phyloP scores from a whole-genome alignment of 2,797 vertebrate genomes.

The Champsocephalus gunnari region DNA sequence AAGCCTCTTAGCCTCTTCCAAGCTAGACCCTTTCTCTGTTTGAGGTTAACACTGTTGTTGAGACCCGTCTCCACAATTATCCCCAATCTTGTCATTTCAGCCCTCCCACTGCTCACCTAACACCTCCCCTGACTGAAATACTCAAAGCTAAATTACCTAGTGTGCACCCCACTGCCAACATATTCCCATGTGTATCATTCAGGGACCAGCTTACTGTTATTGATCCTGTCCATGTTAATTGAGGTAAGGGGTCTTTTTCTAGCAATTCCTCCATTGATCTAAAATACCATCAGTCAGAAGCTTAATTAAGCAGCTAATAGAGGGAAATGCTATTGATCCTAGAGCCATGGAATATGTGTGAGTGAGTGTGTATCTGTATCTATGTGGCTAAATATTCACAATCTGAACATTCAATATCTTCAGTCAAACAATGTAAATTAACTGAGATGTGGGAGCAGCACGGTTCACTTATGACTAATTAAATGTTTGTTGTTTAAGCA shows the following conservation, averaged over 20 bases:
- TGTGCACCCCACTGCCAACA: slow-evolving; percentile 40
- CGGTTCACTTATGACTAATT: not conserved
- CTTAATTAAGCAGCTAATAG: slow-evolving; percentile 84
- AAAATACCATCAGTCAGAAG: slow-evolving; percentile 75
- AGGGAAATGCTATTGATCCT: slow-evolving; percentile 78
- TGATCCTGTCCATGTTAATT: slow-evolving; percentile 77
- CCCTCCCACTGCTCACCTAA: slow-evolving; percentile 33
- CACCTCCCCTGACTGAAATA: slow-evolving; percentile 35
- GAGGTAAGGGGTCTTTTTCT: slow-evolving; percentile 73
- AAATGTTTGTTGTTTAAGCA: slow-evolving; percentile 9
- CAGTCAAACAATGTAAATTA: not conserved
- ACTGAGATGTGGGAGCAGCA: not conserved
- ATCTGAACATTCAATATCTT: slow-evolving; percentile 17
- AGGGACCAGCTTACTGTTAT: slow-evolving; percentile 62
- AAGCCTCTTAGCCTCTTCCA: slow-evolving; percentile 65
- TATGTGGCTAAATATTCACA: slow-evolving; percentile 11
- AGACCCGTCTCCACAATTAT: slow-evolving; percentile 59
- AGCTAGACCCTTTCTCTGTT: slow-evolving; percentile 42
- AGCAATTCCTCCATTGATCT: slow-evolving; percentile 80
- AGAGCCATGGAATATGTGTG: slow-evolving; percentile 35
- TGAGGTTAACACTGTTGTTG: slow-evolving; percentile 64
- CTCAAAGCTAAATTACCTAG: slow-evolving; percentile 45
- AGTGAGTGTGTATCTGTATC: slow-evolving; percentile 22
- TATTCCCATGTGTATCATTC: slow-evolving; percentile 64
- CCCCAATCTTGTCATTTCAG: slow-evolving; percentile 58